Evolutionary conservation across 1,140 invertebrate species (phyloP), one percentile per base, ranked within the genome.

Genomic region (Harpegnathos saltator): DNA sequence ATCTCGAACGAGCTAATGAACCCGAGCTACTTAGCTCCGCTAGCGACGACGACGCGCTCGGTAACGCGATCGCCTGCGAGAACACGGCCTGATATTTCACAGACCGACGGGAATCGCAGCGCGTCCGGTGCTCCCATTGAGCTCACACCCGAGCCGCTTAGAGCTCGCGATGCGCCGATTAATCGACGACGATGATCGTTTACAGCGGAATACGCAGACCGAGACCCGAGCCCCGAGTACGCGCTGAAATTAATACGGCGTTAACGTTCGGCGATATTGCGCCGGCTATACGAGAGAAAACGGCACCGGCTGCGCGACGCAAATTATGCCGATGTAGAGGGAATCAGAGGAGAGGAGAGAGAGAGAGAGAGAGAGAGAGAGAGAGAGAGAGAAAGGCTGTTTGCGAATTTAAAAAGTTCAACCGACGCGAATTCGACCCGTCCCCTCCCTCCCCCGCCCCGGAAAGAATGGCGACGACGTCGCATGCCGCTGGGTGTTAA

Each of bases 171-270:
- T 73, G 26, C 58, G 48, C 48, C 56, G 78, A 85, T 87, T 88
- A 88, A 88, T 84, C n/a, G n/a, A 75, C n/a, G 14, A 7, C 71
- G 24, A 71, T 77, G 74, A 88, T 65, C 86, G 73, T 88, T 88
- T 59, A 69, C 74, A 74, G 22, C 48, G 72, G 54, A 78, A 44
- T 44, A 9, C 72, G 77, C 85, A 88, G 85, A 68, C 59, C 77
- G 56, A 82, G 74, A 59, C 71, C 54, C 44, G 69, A 88, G 69
- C 62, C 77, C 66, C 68, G 80, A 44, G 38, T 62, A 82, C 71
- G 56, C 71, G 62, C 56, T 59, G 71, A 84, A 84, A 87, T 87
- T 87, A 87, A 87, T 84, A 87, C 69, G 44, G 38, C 52, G n/a
- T 44, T n/a, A 44, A 44, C 75, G 38, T 80, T 78, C 19, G 22